Evolutionary conservation across 2,888 invertebrate genomes (phyloP), one percentile per base, ranked within the genome.

Genomic region (Acanthosepion esculentum): DNA sequence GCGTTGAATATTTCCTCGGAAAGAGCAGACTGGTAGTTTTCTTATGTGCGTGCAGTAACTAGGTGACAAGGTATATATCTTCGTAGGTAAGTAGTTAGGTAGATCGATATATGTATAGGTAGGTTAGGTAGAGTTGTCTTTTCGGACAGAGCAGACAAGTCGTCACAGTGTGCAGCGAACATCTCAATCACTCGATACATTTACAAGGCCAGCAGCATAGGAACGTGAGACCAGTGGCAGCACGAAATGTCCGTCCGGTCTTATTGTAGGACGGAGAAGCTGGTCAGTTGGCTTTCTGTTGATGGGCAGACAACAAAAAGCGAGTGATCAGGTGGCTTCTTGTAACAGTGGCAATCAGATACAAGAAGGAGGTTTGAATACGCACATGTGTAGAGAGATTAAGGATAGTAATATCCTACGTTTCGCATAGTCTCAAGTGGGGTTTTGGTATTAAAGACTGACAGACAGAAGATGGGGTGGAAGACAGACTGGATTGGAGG

Each of bases 351-450:
- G 78, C 78, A n/a, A 78, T 29, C 78, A n/a, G 12, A 78, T n/a
- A 78, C 78, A n/a, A n/a, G 29, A 78, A 78, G 12, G 78, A 78
- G n/a, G 29, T 78, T n/a, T 78, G 78, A 78, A 78, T 78, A n/a
- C 78, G 78, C 78, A 29, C 78, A 78, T 78, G 78, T 78, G 78
- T 78, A 78, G 78, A 78, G 78, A 78, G 78, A 78, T 78, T 78
- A 78, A 78, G 29, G n/a, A 10, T 78, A n/a, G n/a, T 78, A 78
- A 78, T 78, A n/a, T 78, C n/a, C 78, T 78, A 7, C 78, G 29
- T 78, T 78, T 78, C 29, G 29, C 29, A 78, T 78, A 78, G 78
- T 78, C 78, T 78, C 78, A 78, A 78, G 78, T 78, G 29, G 29
- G 78, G 78, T 78, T n/a, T n/a, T 78, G 78, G 78, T n/a, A 78